Evolutionary conservation across 2,888 invertebrate genomes (phyloP).

Genomic region (Monopis laevigella): DNA sequence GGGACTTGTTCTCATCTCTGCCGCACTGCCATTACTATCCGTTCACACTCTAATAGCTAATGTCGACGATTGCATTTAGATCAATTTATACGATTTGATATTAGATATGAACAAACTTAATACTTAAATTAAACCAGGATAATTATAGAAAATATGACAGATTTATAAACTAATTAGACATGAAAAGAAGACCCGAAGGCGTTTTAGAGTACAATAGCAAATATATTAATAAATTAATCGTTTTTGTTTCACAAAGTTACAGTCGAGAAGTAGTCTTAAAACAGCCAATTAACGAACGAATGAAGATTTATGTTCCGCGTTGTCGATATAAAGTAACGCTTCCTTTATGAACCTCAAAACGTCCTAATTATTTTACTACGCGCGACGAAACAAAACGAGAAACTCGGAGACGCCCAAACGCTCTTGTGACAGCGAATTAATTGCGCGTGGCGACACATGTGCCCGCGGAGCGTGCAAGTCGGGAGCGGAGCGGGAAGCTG

Average conservation of each 20-base stretch:
- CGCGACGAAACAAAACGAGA: constrained; percentile 53
- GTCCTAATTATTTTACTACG: constrained; percentile 65
- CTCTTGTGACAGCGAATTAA: constrained; percentile 66
- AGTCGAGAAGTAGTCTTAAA: constrained; percentile 23
- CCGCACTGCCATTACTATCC: neutral
- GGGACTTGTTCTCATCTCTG: constrained; percentile 38
- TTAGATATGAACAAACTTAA: too few relatives aligned
- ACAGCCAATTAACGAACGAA: constrained; percentile 56
- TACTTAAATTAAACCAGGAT: too few relatives aligned
- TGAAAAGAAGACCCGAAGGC: too few relatives aligned
- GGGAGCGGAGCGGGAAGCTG: constrained; percentile 19
- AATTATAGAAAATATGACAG: too few relatives aligned
- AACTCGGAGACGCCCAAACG: constrained; percentile 62
- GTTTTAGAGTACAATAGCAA: too few relatives aligned
- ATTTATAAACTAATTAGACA: too few relatives aligned
- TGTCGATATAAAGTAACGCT: constrained; percentile 66
- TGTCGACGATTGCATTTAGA: neutral
- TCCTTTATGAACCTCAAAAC: constrained; percentile 64
- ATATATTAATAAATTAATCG: neutral
- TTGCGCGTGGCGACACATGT: constrained; percentile 63
- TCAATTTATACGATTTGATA: neutral
- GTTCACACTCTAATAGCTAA: too few relatives aligned
- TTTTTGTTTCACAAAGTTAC: constrained; percentile 5
- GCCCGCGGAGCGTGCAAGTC: constrained; percentile 21
- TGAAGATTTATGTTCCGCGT: constrained; percentile 64